These are phyloP conservation scores for Neodiprion virginianus DNA, from an alignment of 1,140 invertebrate genomes.

Conservation along the genomic window DNA sequence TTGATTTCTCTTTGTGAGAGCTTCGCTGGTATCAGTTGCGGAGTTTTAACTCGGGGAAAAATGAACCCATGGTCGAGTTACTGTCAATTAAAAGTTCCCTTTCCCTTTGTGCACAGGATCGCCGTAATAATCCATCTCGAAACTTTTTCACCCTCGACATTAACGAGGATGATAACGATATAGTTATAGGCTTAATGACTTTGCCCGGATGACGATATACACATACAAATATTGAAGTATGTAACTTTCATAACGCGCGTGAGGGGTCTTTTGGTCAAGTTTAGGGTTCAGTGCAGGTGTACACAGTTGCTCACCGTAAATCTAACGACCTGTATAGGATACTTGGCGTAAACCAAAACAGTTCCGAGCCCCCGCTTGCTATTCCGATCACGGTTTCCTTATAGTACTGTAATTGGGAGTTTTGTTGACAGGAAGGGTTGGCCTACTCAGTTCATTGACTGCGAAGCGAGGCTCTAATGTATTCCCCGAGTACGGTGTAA, in stretches of 20 bases:
- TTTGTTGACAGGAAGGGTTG: background rate
- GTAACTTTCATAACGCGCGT: background rate
- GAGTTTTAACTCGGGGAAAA: too few relatives aligned
- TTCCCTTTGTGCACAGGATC: too few relatives aligned
- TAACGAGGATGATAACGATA: too few relatives aligned
- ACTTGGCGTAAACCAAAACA: background rate
- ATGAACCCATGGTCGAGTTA: too few relatives aligned
- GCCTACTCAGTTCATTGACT: constrained; percentile 7
- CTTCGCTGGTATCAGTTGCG: too few relatives aligned
- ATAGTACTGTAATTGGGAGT: constrained; percentile 2
- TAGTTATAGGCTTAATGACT: too few relatives aligned
- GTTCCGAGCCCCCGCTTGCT: background rate
- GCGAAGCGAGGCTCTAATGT: background rate
- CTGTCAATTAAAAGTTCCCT: too few relatives aligned
- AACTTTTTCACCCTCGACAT: too few relatives aligned
- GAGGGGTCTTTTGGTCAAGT: background rate
- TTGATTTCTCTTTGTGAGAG: too few relatives aligned
- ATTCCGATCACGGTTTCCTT: constrained; percentile 4
- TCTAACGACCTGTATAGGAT: background rate
- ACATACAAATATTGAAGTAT: background rate
- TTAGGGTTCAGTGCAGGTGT: background rate
- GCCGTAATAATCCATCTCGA: too few relatives aligned
- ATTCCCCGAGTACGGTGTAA: constrained; percentile 4
- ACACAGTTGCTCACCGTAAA: background rate
- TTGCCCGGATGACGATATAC: background rate